Evolutionary conservation across 2,888 invertebrate species (phyloP), one percentile per base, ranked within the genome.

Genomic region (Nebria salina): DNA sequence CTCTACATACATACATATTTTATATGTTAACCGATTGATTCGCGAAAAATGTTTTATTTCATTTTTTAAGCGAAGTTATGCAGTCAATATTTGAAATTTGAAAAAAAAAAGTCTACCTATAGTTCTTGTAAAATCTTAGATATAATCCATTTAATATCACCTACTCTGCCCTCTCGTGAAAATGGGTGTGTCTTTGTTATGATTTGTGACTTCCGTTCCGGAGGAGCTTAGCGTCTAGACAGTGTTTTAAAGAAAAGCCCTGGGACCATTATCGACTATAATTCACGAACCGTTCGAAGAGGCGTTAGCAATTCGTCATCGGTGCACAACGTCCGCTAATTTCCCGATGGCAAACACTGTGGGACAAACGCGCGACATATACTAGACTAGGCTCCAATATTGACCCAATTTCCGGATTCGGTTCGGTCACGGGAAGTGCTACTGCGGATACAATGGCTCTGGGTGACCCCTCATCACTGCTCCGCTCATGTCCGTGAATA

Each of bases 401-500:
- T 75, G 75, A 75, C 75, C 75, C 75, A 75, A 75, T 75, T 75
- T 75, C 75, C 75, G 75, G 75, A 54, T 75, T 75, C 75, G 75
- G 54, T 54, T 64, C 15, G 75, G 54, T 54, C 54, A 54, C 75
- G 75, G 75, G 75, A 75, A 75, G 54, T 54, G 75, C 75, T 75
- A 75, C 75, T 25, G 20, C 75, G 75, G 75, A 75, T 43, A 75
- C 75, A 75, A 75, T 75, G 75, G 2, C 54, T 54, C 54, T 54
- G 54, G 4, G 54, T 13, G 54, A 54, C 54, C 54, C 13, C 54
- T 54, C 54, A 54, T 54, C 54, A 54, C 54, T 13, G 54, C 43
- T 43, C 43, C 54, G 54, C 54, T 54, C 54, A 54, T 54, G 54
- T 54, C 54, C 54, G 13, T 54, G 54, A 54, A 54, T 54, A 54